phyloP scores from a whole-genome alignment of 2,888 invertebrate genomes.

The Sycophila texana region DNA sequence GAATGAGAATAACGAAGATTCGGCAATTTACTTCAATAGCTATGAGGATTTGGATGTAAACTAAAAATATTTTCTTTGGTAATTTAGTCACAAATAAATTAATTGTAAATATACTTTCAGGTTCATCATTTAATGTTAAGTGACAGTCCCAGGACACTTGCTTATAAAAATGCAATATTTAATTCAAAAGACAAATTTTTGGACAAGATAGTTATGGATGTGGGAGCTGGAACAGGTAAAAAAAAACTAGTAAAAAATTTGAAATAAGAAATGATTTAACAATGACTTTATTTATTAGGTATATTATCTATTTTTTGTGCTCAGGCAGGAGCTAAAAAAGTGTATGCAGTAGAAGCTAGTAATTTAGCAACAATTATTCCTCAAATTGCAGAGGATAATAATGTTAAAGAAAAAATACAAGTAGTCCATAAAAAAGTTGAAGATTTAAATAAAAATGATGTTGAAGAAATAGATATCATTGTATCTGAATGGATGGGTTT shows the following conservation, averaged over 20 bases:
- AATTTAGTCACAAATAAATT: constrained; percentile 7
- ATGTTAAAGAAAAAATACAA: constrained; percentile 81
- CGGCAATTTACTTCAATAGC: constrained; percentile 81
- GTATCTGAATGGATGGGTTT: constrained; percentile 99
- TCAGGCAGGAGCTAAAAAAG: constrained; percentile 91
- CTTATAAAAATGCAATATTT: constrained; percentile 89
- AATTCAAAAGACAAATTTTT: constrained; percentile 81
- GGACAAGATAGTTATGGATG: constrained; percentile 89
- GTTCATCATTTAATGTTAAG: constrained; percentile 88
- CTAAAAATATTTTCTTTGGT: constrained; percentile 48
- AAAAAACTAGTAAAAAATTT: constrained; percentile 13
- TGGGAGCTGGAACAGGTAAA: constrained; percentile 87
- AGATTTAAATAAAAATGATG: constrained; percentile 82
- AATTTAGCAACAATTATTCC: constrained; percentile 81
- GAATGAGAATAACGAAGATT: constrained; percentile 46
- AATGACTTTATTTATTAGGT: constrained; percentile 74
- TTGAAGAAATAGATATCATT: constrained; percentile 89
- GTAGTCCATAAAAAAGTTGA: constrained; percentile 87
- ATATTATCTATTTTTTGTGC: constrained; percentile 94
- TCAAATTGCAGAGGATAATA: constrained; percentile 84
- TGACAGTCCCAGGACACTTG: constrained; percentile 85
- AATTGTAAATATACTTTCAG: constrained; percentile 75
- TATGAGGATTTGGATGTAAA: constrained; percentile 87
- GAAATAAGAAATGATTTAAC: constrained; percentile 1
- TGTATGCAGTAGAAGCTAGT: constrained; percentile 91